Percentiles rank a stretch among this genome's conserved stretches.
Conservation (phyloP, 2,888 invertebrate species). For the Platycnemis pennipes region DNA sequence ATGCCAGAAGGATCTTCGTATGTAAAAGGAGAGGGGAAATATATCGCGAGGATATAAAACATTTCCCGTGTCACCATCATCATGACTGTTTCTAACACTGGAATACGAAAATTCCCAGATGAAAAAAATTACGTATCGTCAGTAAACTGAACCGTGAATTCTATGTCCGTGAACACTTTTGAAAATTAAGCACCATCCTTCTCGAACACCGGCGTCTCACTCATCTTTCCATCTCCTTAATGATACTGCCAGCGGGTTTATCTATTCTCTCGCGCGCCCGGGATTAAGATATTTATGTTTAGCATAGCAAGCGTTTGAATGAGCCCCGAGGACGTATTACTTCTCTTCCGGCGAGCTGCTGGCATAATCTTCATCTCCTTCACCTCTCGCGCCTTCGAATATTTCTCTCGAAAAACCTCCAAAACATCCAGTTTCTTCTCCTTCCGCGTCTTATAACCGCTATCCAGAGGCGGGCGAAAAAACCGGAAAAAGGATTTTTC, state of each 20-base stretch:
- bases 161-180: conserved; percentile 57
- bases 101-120: background rate
- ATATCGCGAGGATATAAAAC: conserved; percentile 35
- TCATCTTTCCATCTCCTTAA: conserved; percentile 59
- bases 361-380: background rate
- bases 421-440: conserved; percentile 26
- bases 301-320: conserved; percentile 34
- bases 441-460: conserved; percentile 33
- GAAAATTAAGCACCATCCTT: conserved; percentile 43
- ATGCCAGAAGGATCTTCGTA: background rate
- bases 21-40: background rate
- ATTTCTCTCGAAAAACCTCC: conserved; percentile 23
- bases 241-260: conserved; percentile 36
- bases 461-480: conserved; percentile 32
- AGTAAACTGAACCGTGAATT: conserved; percentile 58
- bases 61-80: background rate
- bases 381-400: background rate
- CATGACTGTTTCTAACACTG: background rate
- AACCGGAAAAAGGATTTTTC: conserved; percentile 16
- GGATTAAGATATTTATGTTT: conserved; percentile 43
- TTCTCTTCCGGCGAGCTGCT: background rate
- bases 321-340: background rate
- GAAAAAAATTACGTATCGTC: conserved; percentile 6
- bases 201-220: conserved; percentile 21
- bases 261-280: conserved; percentile 37